A percentile compares a stretch with the other conserved stretches of the same genome.
Evolutionary conservation across 2,888 invertebrate species (phyloP).

Genomic region (Metellina segmentata): DNA sequence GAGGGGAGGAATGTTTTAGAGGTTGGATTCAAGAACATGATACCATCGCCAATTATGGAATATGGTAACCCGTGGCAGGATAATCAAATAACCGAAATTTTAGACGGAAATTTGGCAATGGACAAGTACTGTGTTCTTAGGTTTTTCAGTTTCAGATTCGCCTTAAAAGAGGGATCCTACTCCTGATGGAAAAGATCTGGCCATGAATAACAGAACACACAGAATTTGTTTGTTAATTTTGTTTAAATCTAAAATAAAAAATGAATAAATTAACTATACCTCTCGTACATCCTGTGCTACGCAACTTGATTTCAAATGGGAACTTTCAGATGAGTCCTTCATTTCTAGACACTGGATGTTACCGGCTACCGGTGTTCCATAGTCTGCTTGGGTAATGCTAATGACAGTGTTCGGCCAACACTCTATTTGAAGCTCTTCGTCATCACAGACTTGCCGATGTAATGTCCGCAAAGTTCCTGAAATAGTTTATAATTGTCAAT

Average conservation of each 20-base stretch:
- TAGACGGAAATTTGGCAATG: too few species aligned
- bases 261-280: background rate
- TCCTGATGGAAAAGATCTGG: too few species aligned
- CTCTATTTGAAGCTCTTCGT: conserved; percentile 90
- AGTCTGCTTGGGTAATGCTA: conserved; percentile 93
- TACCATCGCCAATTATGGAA: too few species aligned
- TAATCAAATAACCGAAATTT: too few species aligned
- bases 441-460: conserved; percentile 95
- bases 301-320: conserved; percentile 77
- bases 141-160: background rate
- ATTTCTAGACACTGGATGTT: conserved; percentile 79
- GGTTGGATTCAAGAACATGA: too few species aligned
- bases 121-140: background rate
- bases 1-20: too few species aligned
- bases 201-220: too few species aligned
- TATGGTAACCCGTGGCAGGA: too few species aligned
- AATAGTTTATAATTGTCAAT: background rate
- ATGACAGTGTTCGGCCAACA: conserved; percentile 96
- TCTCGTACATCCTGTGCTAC: conserved; percentile 53
- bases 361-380: conserved; percentile 85
- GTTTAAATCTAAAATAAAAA: too few species aligned
- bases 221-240: too few species aligned
- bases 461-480: conserved; percentile 89
- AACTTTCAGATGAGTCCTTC: conserved; percentile 10
- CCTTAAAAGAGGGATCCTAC: too few species aligned